These are phyloP conservation scores for Tachysurus fulvidraco DNA, from an alignment of 2,113 vertebrate genomes.

Conservation along the genomic window DNA sequence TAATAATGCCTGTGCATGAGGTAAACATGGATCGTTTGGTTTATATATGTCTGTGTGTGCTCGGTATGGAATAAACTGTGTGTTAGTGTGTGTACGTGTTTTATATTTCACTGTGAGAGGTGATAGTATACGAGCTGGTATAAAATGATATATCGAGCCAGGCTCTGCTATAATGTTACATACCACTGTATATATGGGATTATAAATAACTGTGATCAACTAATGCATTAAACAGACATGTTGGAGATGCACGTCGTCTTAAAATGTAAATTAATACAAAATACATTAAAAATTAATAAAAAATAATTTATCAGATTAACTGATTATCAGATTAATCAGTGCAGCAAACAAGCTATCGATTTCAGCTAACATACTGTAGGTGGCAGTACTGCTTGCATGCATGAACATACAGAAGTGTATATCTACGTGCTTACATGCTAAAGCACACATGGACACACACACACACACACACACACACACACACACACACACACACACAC, in stretches of 20 bases:
- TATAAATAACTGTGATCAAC: constrained; percentile 29
- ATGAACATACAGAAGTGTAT: not conserved
- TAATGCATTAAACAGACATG: not conserved
- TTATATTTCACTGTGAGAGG: constrained; percentile 31
- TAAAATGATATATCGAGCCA: constrained; percentile 24
- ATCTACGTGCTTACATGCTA: not conserved
- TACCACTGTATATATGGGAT: not conserved
- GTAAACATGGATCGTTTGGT: not conserved
- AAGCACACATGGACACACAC: not conserved
- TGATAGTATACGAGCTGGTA: constrained; percentile 25
- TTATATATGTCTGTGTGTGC: not conserved
- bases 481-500: constrained; percentile 1
- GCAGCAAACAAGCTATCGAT: not conserved
- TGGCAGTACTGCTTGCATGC: not conserved
- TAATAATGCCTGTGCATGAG: constrained; percentile 2
- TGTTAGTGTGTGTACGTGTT: constrained; percentile 2
- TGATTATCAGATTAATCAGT: not conserved
- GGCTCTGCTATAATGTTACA: constrained; percentile 27
- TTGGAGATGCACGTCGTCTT: not conserved
- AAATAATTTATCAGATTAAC: not conserved
- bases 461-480: constrained; percentile 5
- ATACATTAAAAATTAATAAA: not conserved
- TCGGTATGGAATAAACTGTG: constrained; percentile 1
- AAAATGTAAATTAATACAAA: too few relatives aligned
- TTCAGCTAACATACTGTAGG: not conserved